Evolutionary conservation across 2,113 vertebrate species (phyloP).

Genomic region (Manacus vitellinus): DNA sequence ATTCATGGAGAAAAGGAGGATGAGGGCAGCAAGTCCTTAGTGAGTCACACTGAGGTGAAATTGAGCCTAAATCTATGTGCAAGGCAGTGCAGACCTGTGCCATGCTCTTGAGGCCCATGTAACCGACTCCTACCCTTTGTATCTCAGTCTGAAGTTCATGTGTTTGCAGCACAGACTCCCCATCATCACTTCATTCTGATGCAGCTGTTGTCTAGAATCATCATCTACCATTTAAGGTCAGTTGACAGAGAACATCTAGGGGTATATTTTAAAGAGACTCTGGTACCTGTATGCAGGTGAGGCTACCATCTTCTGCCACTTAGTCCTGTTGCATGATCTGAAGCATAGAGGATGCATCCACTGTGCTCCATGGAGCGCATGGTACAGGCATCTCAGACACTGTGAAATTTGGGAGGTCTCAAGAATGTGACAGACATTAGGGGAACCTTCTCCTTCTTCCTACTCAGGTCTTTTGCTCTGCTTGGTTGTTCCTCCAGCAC

Average conservation of each 20-base stretch:
- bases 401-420: not conserved
- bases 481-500: not conserved
- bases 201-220: not conserved
- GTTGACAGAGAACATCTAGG: not conserved
- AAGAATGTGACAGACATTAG: not conserved
- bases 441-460: not conserved
- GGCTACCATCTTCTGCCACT: not conserved
- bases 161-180: not conserved
- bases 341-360: not conserved
- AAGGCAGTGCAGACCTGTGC: not conserved
- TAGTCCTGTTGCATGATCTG: not conserved
- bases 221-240: not conserved
- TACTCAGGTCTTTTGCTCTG: not conserved
- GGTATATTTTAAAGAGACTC: not conserved
- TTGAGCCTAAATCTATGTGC: not conserved
- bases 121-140: not conserved
- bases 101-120: not conserved
- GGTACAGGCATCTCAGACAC: not conserved
- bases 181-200: not conserved
- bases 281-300: not conserved
- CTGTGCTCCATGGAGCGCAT: not conserved
- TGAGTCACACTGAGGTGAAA: not conserved
- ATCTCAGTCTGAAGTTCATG: not conserved
- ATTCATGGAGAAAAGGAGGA: not conserved
- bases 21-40: not conserved